phyloP scores from a whole-genome alignment of 2,113 vertebrate genomes.

The Mobula hypostoma region DNA sequence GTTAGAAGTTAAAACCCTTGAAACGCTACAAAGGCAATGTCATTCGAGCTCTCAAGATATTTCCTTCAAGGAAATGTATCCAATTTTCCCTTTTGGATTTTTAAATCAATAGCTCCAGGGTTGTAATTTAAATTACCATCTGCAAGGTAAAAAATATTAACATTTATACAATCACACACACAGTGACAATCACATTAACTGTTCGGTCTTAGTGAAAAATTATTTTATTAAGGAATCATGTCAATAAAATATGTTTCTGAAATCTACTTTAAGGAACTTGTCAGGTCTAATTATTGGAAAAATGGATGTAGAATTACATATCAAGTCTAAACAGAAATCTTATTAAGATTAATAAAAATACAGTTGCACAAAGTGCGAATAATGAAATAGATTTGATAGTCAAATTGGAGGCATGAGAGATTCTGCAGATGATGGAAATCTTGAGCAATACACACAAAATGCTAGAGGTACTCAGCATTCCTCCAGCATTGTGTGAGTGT shows the following conservation, averaged over 20 bases:
- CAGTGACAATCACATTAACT: not conserved
- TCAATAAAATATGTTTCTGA: conserved; percentile 1
- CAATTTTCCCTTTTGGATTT: not conserved
- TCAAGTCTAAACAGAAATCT: not conserved
- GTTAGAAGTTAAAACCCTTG: not conserved
- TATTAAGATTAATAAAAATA: not conserved
- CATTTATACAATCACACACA: not conserved
- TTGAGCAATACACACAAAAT: too few relatives aligned
- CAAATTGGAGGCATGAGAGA: too few relatives aligned
- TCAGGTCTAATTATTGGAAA: not conserved
- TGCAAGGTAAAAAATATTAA: not conserved
- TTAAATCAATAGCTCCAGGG: not conserved
- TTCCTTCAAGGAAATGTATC: not conserved
- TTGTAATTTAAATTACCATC: not conserved
- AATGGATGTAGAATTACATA: not conserved
- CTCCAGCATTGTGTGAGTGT: too few relatives aligned
- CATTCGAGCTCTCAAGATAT: not conserved
- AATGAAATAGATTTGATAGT: not conserved
- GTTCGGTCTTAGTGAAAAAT: not conserved
- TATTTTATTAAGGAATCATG: not conserved
- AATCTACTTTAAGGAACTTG: not conserved
- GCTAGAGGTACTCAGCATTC: too few relatives aligned
- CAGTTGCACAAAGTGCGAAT: not conserved
- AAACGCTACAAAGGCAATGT: not conserved
- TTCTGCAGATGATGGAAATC: too few relatives aligned